Base-by-base conservation (phyloP, 2,113 vertebrate genomes). In the Bos javanicus region DNA sequence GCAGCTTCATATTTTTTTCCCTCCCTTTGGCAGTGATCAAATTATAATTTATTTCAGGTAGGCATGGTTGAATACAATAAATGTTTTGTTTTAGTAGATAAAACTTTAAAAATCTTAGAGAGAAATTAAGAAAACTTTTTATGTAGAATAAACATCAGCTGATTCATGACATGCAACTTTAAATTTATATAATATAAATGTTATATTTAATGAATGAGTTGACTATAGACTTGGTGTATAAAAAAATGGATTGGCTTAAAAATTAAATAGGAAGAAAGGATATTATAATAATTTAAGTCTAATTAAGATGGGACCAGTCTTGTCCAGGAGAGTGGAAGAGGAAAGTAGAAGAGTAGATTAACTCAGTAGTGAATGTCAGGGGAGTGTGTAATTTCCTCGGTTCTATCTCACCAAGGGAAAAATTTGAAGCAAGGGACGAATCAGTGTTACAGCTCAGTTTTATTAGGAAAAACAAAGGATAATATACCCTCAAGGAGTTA, bases 391-490 rank as follows among this genome's bases (percentile, higher is more conserved):
- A n/a, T 17, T 67, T 67, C 7, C 33, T 67, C 33, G 2, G 33
- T 67, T 67, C 62, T n/a, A 8, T 67, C 62, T 19, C 7, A 67
- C 16, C 16, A 0, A 0, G 16, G 33, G 33, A n/a, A n/a, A 67
- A 9, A 19, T n/a, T n/a, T 67, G 33, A 67, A 67, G 62, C 62
- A 67, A n/a, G 1, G 7, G 33, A 67, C 0, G 2, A 67, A 19
- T 67, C 7, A 19, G 33, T n/a, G 16, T n/a, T n/a, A 19, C 8
- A 67, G 62, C 16, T 67, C 33, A n/a, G 33, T 67, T 67, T 67
- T 19, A 67, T 67, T 67, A 67, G 33, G 62, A n/a, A n/a, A 67
- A 67, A 67, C 3, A n/a, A 67, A 67, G 8, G 62, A n/a, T 67
- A 67, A 8, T n/a, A n/a, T 17, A n/a, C 7, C 62, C 3, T n/a